Conservation (phyloP, 1,140 invertebrate species). For the Neodiprion fabricii region DNA sequence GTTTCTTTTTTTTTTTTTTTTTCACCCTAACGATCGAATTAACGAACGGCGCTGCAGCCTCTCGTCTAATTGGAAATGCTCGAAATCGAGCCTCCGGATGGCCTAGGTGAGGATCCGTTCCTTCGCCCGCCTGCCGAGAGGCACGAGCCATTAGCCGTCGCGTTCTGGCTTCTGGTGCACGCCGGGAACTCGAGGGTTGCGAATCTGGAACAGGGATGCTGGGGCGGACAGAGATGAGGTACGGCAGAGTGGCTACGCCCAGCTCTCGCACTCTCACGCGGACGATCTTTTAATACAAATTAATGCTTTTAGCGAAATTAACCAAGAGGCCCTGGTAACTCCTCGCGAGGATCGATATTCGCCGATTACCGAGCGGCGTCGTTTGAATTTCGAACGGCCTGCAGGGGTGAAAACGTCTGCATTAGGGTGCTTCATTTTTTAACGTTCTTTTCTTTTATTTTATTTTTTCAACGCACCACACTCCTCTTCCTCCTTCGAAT, state of each 20-base stretch:
- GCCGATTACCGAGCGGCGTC: background rate
- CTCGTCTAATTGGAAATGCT: no score
- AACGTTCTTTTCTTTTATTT: no score
- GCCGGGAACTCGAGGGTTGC: conserved; percentile 15
- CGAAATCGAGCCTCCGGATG: no score
- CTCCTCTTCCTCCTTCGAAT: no score
- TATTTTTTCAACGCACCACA: no score
- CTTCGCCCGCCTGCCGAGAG: conserved; percentile 18
- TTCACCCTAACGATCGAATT: no score
- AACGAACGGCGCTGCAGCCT: no score
- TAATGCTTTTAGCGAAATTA: conserved; percentile 57
- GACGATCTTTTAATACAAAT: conserved; percentile 57
- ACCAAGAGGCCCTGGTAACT: conserved; percentile 36
- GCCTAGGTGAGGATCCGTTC: no score
- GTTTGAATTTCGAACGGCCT: no score
- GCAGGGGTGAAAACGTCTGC: no score
- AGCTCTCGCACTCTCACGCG: conserved; percentile 34
- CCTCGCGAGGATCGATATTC: background rate
- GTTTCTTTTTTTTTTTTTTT: no score
- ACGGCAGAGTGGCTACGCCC: background rate
- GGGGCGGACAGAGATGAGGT: conserved; percentile 21
- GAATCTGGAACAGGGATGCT: conserved; percentile 29
- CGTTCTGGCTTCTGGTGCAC: conserved; percentile 31
- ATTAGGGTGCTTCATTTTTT: no score
- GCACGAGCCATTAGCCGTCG: conserved; percentile 43